A percentile compares a stretch with the other conserved stretches of the same genome.
Evolutionary conservation across 1,140 invertebrate genomes (phyloP).

Genomic region (Trachymyrmex cornetzi): DNA sequence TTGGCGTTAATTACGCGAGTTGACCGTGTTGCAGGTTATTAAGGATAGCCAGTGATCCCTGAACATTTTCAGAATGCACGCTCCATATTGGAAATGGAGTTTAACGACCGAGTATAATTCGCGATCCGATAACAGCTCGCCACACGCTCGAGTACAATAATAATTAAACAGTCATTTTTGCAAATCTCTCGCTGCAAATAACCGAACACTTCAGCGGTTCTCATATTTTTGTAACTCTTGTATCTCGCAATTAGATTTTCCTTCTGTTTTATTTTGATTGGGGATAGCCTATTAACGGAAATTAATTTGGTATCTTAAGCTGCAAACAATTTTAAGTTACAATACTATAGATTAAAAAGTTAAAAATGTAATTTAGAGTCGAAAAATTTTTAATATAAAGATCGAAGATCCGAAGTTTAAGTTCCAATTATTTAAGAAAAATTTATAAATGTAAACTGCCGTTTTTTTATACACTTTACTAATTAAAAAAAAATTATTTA

Average conservation of each 20-base stretch:
- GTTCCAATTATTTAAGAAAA: neutral
- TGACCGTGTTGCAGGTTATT: constrained; percentile 40
- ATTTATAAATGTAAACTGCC: neutral
- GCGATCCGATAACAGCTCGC: constrained; percentile 51
- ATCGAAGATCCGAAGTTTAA: too few relatives aligned
- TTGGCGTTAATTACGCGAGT: constrained; percentile 58
- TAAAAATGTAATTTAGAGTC: neutral
- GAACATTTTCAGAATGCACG: constrained; percentile 54
- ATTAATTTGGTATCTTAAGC: neutral
- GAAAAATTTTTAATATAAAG: too few relatives aligned
- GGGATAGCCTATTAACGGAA: neutral
- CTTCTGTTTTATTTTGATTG: neutral
- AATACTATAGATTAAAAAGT: neutral
- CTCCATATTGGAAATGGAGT: constrained; percentile 48
- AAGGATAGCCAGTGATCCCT: constrained; percentile 55
- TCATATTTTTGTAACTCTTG: neutral
- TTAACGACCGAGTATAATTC: constrained; percentile 58
- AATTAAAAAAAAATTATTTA: too few relatives aligned
- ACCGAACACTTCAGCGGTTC: constrained; percentile 5
- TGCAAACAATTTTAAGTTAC: neutral
- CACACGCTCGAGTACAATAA: constrained; percentile 40
- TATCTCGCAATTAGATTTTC: neutral
- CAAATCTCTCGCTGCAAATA: constrained; percentile 23
- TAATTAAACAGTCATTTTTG: constrained; percentile 64
- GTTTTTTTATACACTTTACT: too few relatives aligned